Evolutionary conservation across 2,797 vertebrate species (phyloP).

Genomic region (Lacerta bilineata): DNA sequence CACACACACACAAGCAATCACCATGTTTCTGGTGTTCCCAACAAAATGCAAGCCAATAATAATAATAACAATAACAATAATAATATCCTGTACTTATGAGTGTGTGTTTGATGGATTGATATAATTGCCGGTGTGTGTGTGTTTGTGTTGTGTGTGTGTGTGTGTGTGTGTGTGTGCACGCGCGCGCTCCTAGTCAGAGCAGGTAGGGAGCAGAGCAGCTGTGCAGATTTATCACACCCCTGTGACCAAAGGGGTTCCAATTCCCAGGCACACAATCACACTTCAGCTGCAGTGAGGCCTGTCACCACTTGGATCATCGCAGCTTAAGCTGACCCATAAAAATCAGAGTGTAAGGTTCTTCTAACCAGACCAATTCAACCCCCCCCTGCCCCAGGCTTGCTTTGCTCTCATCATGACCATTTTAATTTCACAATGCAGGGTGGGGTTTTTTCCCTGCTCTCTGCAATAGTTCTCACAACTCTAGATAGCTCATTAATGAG

Average conservation of each 20-base stretch:
- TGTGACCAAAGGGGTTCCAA: not conserved
- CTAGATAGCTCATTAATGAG: not conserved
- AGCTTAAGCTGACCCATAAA: slow-evolving; percentile 5
- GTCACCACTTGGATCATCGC: not conserved
- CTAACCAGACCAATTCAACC: not conserved
- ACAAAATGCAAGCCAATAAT: not conserved
- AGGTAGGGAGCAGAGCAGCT: not conserved
- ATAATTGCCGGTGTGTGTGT: not conserved
- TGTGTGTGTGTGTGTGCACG: not conserved
- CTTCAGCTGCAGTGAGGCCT: not conserved
- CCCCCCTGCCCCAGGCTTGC: no score
- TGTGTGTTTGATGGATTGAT: not conserved
- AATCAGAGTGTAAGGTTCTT: not conserved
- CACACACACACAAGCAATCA: not conserved
- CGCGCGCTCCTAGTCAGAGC: no score
- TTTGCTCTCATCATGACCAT: not conserved
- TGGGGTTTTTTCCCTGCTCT: no score
- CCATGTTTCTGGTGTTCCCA: not conserved
- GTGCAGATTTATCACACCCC: not conserved
- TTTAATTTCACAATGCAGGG: not conserved
- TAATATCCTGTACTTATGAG: not conserved
- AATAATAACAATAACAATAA: no score
- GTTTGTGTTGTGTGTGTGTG: not conserved
- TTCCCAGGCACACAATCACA: not conserved
- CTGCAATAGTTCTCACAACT: not conserved